phyloP scores from a whole-genome alignment of 2,113 vertebrate species.

The Lathamus discolor region DNA sequence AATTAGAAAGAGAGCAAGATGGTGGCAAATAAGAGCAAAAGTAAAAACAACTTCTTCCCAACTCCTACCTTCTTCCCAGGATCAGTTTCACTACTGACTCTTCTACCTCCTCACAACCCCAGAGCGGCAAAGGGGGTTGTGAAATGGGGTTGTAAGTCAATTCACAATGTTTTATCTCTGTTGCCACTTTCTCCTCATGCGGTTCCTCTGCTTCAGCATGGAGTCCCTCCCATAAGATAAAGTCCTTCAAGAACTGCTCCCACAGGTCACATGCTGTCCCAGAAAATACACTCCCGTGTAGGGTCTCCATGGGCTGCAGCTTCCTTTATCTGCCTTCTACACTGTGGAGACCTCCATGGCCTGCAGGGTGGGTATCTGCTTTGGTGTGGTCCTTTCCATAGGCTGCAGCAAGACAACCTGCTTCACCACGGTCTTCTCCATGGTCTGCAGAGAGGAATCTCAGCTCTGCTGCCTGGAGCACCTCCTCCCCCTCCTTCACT shows the following conservation, averaged over 20 bases:
- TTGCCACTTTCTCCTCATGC: background rate
- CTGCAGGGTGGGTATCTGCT: background rate
- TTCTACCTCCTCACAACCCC: background rate
- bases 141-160: background rate
- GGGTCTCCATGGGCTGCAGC: fast-evolving
- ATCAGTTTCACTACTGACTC: background rate
- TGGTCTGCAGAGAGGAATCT: background rate
- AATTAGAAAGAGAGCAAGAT: background rate
- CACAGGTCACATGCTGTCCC: background rate
- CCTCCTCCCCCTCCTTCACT: background rate
- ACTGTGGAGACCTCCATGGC: fast-evolving
- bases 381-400: background rate
- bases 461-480: background rate
- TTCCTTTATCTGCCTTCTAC: background rate
- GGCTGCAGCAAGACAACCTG: background rate
- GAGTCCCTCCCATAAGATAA: background rate
- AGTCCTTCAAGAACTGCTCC: background rate
- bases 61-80: background rate
- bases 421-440: background rate
- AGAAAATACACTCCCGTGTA: fast-evolving
- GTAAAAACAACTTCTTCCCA: background rate
- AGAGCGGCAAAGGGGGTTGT: fast-evolving
- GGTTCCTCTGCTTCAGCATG: background rate
- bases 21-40: background rate
- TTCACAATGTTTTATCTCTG: background rate